Conservation (phyloP, 2,888 invertebrate species). For the Chesias legatella region DNA sequence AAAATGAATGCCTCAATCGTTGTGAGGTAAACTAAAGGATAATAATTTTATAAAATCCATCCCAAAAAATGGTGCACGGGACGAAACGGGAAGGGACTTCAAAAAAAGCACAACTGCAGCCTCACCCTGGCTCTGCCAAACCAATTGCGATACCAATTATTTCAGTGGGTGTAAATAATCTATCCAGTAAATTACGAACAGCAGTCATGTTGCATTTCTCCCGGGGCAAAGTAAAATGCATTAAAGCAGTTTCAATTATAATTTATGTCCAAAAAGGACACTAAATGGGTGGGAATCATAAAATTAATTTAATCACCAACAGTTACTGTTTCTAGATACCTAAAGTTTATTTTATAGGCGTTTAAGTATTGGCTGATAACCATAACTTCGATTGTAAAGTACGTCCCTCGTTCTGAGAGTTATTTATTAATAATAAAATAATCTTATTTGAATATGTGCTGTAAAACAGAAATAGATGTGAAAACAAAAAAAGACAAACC, state of each 20-base stretch:
- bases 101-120: no score
- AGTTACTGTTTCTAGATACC: slow-evolving; percentile 7
- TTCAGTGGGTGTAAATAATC: no score
- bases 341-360: slow-evolving; percentile 9
- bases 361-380: slow-evolving; percentile 2
- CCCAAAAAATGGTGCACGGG: no score
- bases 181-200: no score
- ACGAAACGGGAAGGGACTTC: no score
- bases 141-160: no score
- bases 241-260: not conserved
- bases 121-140: no score
- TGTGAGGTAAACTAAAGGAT: no score
- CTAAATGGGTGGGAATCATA: slow-evolving; percentile 25
- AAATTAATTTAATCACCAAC: slow-evolving; percentile 17
- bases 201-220: no score
- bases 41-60: no score
- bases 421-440: slow-evolving; percentile 9
- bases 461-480: not conserved
- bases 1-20: no score
- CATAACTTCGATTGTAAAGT: not conserved
- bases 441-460: not conserved
- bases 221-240: no score
- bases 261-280: slow-evolving; percentile 17
- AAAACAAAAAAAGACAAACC: not conserved
- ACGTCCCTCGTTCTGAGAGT: not conserved